Percentiles rank a stretch among this genome's conserved stretches.
These are phyloP conservation scores for Lycia hirtaria DNA, from an alignment of 2,888 invertebrate species.

Conservation along the genomic window DNA sequence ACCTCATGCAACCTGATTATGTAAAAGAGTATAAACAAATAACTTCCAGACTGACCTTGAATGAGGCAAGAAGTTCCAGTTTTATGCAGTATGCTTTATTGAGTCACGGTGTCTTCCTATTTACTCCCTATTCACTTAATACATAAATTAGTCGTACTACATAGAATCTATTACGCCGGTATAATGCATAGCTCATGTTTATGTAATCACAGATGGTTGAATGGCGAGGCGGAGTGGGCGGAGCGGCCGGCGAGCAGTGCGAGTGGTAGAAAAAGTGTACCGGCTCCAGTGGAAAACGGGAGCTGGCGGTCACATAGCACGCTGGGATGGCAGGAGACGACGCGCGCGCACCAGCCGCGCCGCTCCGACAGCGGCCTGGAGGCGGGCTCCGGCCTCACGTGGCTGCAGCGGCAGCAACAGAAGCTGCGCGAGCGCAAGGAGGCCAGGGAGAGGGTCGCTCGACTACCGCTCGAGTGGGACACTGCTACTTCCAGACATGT, in stretches of 20 bases:
- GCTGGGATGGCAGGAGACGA: slow-evolving; percentile 73
- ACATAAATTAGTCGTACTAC: no score
- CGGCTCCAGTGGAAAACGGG: slow-evolving; percentile 71
- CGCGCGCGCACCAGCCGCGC: slow-evolving; percentile 67
- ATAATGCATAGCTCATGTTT: slow-evolving; percentile 26
- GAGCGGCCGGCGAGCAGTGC: slow-evolving; percentile 66
- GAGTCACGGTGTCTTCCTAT: no score
- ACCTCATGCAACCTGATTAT: no score
- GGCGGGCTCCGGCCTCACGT: slow-evolving; percentile 86
- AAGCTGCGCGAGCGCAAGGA: slow-evolving; percentile 92
- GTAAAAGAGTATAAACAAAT: no score
- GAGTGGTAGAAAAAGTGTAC: slow-evolving; percentile 61
- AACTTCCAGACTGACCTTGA: no score
- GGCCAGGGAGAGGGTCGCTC: slow-evolving; percentile 89
- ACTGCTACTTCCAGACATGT: slow-evolving; percentile 75
- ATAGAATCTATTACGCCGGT: slow-evolving; percentile 35
- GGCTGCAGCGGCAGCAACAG: slow-evolving; percentile 93
- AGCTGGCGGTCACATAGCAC: slow-evolving; percentile 76
- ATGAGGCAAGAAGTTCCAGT: no score
- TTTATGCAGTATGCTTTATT: no score
- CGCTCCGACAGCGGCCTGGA: slow-evolving; percentile 73
- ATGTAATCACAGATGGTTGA: slow-evolving; percentile 66
- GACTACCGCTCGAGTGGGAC: slow-evolving; percentile 88
- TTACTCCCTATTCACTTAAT: no score
- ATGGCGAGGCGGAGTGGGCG: slow-evolving; percentile 76